Base-by-base conservation (phyloP, 2,113 vertebrate species). In the Phyllostomus discolor region DNA sequence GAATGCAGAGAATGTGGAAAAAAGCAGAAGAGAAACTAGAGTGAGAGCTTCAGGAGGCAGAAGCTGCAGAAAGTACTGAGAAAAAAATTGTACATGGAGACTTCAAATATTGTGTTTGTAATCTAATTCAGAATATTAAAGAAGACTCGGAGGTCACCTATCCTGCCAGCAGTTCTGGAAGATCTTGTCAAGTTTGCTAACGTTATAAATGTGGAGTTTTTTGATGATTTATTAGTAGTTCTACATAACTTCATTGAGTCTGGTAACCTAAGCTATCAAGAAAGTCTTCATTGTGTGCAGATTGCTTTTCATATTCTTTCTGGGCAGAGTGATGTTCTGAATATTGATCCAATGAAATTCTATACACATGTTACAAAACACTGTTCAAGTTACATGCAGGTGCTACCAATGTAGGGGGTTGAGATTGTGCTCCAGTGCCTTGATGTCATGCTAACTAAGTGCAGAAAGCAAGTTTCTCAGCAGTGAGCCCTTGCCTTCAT, bases 1-100 rank as follows among this genome's bases (percentile, higher is more conserved):
- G 99, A 98, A 99, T 99, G 99, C 99, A 99, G 97, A 99, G 99
- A 97, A 99, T 99, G 99, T 99, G 99, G 99, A 99, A 99, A 97
- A 99, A 99, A 98, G 99, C 99, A 0, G 99, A 99, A 97, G 99
- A 99, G 97, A 99, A 99, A 97, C 94, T 99, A 78, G 99, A 99
- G 96, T 98, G 99, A 98, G 99, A 99, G 96, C 99, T 99, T 90
- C 97, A 99, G 94, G 99, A 99, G 98, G 98, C 99, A 0, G 99
- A 99, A 97, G 99, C 99, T 0, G 99, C 99, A 6, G 99, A 99
- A 95, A 99, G 98, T 97, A 99, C 99, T 97, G 98, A 99, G 73
- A 99, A 98, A 97, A 99, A 95, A 99, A 91, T 75, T 99, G 99
- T 99, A 99, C 98, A 99, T 99, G 19, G 99, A 99, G 97, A 99